phyloP scores from a whole-genome alignment of 2,888 invertebrate species.

The Hyposoter dolosus region DNA sequence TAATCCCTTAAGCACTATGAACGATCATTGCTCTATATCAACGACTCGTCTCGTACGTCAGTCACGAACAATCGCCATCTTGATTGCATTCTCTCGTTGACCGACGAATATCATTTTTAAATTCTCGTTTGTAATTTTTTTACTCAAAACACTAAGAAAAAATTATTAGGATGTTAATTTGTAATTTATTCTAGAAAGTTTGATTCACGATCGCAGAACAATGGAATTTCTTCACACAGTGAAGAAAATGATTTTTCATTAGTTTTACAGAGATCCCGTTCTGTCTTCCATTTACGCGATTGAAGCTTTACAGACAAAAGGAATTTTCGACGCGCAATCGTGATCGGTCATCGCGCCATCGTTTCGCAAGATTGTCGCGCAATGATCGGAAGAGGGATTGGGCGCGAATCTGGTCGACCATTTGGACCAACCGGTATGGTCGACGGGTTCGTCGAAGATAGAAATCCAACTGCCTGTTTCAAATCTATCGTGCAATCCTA shows the following conservation, averaged over 20 bases:
- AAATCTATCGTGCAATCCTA: constrained; percentile 69
- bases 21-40: constrained; percentile 54
- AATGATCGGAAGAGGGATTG: constrained; percentile 60
- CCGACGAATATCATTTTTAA: not conserved
- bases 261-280: not conserved
- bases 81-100: not conserved
- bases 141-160: not conserved
- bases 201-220: not conserved
- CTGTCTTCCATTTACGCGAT: not conserved
- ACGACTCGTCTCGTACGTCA: constrained; percentile 11
- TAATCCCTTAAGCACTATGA: constrained; percentile 33
- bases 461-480: constrained; percentile 67
- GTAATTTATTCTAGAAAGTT: not conserved
- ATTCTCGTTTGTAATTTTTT: not conserved
- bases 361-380: constrained; percentile 53
- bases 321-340: constrained; percentile 21
- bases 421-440: constrained; percentile 60
- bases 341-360: constrained; percentile 65
- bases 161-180: not conserved
- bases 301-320: constrained; percentile 66
- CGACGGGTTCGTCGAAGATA: constrained; percentile 62
- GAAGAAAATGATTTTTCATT: not conserved
- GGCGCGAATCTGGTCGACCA: constrained; percentile 57
- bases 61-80: not conserved
- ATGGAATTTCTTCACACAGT: not conserved